These are phyloP conservation scores for Caenorhabditis angaria DNA, from an alignment of 2,888 invertebrate genomes.

Conservation along the genomic window DNA sequence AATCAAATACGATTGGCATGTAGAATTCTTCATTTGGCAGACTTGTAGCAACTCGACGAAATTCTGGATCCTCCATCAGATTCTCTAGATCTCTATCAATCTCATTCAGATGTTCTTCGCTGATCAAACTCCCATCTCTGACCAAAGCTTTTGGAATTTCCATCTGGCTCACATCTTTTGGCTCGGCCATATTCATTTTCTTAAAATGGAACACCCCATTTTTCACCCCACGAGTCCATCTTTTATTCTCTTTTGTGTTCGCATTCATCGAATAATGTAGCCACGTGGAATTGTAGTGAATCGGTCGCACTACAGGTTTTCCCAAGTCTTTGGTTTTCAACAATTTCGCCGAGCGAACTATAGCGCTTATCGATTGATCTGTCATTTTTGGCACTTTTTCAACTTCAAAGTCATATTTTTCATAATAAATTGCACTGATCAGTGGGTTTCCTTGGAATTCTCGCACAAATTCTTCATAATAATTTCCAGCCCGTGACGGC, in stretches of 20 bases:
- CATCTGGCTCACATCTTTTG: constrained; percentile 7
- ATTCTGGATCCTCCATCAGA: constrained; percentile 9
- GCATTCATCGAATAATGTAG: constrained; percentile 31
- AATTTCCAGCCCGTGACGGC: constrained; percentile 39
- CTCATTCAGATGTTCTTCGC: constrained; percentile 25
- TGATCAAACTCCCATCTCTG: constrained; percentile 20
- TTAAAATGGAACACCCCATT: constrained; percentile 37
- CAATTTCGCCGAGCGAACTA: constrained; percentile 18
- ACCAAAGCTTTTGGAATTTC: neutral
- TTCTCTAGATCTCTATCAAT: constrained; percentile 33
- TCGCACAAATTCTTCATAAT: constrained; percentile 45
- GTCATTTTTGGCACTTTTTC: constrained; percentile 15
- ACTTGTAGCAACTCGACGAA: neutral
- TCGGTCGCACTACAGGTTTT: constrained; percentile 26
- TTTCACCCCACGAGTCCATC: neutral
- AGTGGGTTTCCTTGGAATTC: neutral
- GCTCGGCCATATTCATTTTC: constrained; percentile 18
- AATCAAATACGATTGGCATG: constrained; percentile 24
- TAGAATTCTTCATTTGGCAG: constrained; percentile 10
- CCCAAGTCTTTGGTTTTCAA: constrained; percentile 30
- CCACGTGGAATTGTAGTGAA: constrained; percentile 35
- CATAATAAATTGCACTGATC: neutral
- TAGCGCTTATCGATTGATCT: constrained; percentile 16
- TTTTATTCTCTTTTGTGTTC: constrained; percentile 13
- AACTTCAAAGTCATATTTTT: neutral